Percentiles rank a stretch among this genome's conserved stretches.
Conservation (phyloP, 2,888 invertebrate genomes). For the Terebella lapidaria region DNA sequence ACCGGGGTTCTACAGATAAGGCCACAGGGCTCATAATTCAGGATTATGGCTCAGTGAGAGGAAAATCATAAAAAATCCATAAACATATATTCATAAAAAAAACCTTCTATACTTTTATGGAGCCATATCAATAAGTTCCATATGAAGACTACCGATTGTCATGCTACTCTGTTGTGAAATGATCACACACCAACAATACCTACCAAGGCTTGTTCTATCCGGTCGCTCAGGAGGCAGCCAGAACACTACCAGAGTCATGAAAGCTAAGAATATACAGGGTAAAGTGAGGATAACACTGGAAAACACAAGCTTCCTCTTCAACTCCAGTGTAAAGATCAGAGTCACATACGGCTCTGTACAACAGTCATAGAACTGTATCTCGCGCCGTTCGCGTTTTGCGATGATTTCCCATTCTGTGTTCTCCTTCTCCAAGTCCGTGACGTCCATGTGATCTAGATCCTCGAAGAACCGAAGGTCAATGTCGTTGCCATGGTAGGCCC, state of each 20-base stretch:
- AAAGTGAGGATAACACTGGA: constrained; percentile 24
- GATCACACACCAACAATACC: too few relatives aligned
- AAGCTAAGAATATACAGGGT: constrained; percentile 25
- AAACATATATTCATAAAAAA: too few relatives aligned
- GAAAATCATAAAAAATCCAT: too few relatives aligned
- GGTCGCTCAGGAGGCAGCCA: constrained; percentile 27
- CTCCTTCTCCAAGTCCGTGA: constrained; percentile 17
- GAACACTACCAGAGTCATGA: constrained; percentile 24
- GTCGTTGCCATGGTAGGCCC: constrained; percentile 23
- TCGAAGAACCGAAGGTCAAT: constrained; percentile 19
- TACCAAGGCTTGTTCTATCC: constrained; percentile 24
- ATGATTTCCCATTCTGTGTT: constrained; percentile 21
- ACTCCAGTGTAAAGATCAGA: constrained; percentile 13
- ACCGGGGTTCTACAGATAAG: too few relatives aligned
- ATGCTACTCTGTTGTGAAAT: too few relatives aligned
- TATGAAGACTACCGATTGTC: too few relatives aligned
- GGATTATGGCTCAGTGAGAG: too few relatives aligned
- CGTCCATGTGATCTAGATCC: constrained; percentile 19
- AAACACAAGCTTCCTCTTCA: constrained; percentile 22
- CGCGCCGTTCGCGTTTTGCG: constrained; percentile 11
- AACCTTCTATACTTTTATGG: too few relatives aligned
- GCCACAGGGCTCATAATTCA: too few relatives aligned
- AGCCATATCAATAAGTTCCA: too few relatives aligned
- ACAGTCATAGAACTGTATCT: constrained; percentile 18
- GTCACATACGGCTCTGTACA: constrained; percentile 19